Conservation (phyloP, 2,888 invertebrate species). For the Apomyelois bistriatella region DNA sequence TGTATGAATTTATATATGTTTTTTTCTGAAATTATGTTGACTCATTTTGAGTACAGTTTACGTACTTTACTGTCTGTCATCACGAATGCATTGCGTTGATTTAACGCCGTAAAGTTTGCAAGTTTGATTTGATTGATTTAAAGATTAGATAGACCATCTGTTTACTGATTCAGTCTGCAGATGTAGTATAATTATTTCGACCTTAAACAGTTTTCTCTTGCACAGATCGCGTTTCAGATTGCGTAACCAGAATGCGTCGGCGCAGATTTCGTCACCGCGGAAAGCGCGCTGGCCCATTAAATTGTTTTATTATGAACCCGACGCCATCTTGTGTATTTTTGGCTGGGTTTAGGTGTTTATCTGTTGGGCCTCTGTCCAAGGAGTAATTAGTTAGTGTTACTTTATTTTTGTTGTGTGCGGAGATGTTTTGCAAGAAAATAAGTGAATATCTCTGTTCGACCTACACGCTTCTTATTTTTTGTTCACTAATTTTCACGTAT, state of each 20-base stretch:
- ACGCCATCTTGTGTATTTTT: constrained; percentile 79
- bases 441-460: constrained; percentile 12
- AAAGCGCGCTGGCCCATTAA: constrained; percentile 80
- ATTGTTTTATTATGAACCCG: constrained; percentile 80
- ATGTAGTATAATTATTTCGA: constrained; percentile 60
- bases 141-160: constrained; percentile 22
- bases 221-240: constrained; percentile 71
- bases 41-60: background rate
- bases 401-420: constrained; percentile 57
- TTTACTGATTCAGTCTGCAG: constrained; percentile 32
- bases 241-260: constrained; percentile 73
- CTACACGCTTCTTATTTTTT: background rate
- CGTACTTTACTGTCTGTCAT: background rate
- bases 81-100: background rate
- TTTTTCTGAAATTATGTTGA: constrained; percentile 5
- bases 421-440: constrained; percentile 37
- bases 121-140: constrained; percentile 20
- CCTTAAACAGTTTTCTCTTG: constrained; percentile 69
- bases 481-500: background rate
- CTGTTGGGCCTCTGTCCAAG: constrained; percentile 77
- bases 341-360: constrained; percentile 78
- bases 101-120: constrained; percentile 2
- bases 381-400: constrained; percentile 72
- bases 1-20: constrained; percentile 4
- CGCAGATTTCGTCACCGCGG: constrained; percentile 78